phyloP scores from a whole-genome alignment of 2,113 vertebrate genomes.

The Brienomyrus brachyistius region DNA sequence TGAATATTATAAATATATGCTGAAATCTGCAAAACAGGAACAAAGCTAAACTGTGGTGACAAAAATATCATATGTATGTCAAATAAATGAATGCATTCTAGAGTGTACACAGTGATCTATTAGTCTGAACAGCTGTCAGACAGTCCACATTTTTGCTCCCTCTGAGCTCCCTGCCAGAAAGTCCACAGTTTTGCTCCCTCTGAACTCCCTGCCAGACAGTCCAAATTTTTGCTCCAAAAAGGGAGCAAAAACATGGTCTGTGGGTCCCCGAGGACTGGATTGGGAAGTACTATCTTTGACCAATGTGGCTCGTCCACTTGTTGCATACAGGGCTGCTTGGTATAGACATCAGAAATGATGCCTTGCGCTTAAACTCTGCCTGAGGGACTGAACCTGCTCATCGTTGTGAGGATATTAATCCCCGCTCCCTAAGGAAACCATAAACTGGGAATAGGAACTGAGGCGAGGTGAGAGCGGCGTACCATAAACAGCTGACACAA shows the following conservation, averaged over 20 bases:
- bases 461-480: not conserved
- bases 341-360: not conserved
- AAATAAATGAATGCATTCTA: not conserved
- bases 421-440: not conserved
- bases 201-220: too few relatives aligned
- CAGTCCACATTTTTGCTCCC: too few relatives aligned
- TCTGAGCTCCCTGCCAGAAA: too few relatives aligned
- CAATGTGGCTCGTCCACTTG: not conserved
- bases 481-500: not conserved
- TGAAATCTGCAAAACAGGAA: not conserved
- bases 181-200: too few relatives aligned
- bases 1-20: not conserved
- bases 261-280: not conserved
- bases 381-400: not conserved
- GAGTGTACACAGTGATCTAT: not conserved
- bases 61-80: not conserved
- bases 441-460: not conserved
- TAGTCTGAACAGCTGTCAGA: not conserved
- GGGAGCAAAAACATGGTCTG: not conserved
- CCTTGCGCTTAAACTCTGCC: not conserved
- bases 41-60: not conserved
- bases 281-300: not conserved
- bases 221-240: too few relatives aligned
- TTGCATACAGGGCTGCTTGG: not conserved
- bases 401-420: not conserved